Evolutionary conservation across 2,113 vertebrate species (phyloP).

Genomic region (Bujurquina vittata): DNA sequence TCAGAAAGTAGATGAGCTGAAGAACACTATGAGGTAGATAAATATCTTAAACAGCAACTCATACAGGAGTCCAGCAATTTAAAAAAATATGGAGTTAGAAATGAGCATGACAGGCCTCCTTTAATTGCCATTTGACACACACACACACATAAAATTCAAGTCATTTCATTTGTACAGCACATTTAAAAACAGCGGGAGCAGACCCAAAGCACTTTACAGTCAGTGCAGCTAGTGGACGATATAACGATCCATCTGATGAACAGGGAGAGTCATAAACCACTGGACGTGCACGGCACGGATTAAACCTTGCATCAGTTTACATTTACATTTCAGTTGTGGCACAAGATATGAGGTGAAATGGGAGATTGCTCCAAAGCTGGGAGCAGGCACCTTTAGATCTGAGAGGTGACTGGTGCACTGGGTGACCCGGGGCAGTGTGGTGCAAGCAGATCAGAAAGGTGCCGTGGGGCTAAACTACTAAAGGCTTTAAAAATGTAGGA

Average conservation of each 20-base stretch:
- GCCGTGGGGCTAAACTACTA: neutral
- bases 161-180: neutral
- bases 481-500: neutral
- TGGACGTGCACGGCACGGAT: neutral
- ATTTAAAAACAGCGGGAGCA: neutral
- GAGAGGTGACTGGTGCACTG: neutral
- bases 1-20: too few relatives aligned
- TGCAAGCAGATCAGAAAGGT: neutral
- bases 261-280: too few relatives aligned
- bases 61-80: neutral
- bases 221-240: neutral
- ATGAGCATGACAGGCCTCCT: rapidly evolving
- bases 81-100: neutral
- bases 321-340: neutral
- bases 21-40: too few relatives aligned
- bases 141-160: neutral
- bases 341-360: neutral
- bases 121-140: neutral
- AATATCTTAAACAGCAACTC: neutral
- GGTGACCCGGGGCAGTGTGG: neutral
- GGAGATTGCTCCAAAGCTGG: neutral
- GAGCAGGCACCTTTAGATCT: rapidly evolving
- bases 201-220: neutral
- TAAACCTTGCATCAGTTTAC: neutral
- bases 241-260: neutral